Conservation (phyloP, 2,797 vertebrate genomes). For the Sphaeramia orbicularis region DNA sequence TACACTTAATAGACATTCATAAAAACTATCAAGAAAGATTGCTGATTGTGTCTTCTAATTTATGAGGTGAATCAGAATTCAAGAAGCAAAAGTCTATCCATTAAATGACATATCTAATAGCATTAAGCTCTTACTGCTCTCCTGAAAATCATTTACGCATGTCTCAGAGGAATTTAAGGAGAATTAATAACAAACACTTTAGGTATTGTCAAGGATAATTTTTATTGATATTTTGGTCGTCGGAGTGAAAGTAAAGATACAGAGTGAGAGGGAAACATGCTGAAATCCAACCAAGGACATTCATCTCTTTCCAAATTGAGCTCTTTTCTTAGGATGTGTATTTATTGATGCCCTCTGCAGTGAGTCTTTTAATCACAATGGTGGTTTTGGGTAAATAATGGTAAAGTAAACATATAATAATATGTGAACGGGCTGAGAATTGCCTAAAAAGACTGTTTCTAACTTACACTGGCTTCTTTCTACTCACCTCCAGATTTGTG, state of each 20-base stretch:
- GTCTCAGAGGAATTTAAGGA: slow-evolving; percentile 2
- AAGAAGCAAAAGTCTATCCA: background rate
- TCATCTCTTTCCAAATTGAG: no score
- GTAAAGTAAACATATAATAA: no score
- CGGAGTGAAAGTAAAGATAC: background rate
- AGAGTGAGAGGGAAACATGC: background rate
- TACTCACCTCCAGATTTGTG: background rate
- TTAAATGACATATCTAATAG: background rate
- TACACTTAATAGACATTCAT: no score
- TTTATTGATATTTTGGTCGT: background rate
- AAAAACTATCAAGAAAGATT: background rate
- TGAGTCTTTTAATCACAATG: no score
- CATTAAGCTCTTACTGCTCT: background rate
- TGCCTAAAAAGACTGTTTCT: background rate
- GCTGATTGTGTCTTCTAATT: background rate
- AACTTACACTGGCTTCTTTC: background rate
- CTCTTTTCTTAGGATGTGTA: no score
- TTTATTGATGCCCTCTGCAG: no score
- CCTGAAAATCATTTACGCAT: slow-evolving; percentile 9
- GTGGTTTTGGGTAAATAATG: no score
- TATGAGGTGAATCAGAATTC: slow-evolving; percentile 3
- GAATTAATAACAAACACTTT: background rate
- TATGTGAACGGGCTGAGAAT: no score
- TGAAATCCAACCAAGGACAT: background rate
- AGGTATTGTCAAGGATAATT: slow-evolving; percentile 1